Percentiles rank a stretch among this genome's conserved stretches.
Evolutionary conservation across 2,797 vertebrate genomes (phyloP).

Genomic region (Spinus pinus): DNA sequence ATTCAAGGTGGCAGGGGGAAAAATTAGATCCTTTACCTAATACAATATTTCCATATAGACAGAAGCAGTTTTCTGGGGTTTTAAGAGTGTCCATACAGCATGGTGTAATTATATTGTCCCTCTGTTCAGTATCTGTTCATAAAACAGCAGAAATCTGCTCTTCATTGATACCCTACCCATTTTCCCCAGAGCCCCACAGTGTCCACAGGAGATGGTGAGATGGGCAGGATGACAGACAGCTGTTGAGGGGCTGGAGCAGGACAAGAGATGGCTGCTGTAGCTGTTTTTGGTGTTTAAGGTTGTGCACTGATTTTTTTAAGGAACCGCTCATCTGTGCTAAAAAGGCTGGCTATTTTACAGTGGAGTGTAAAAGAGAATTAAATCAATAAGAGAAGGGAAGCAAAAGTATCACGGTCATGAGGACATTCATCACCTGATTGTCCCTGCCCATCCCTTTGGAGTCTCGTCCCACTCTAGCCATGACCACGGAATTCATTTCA

Average conservation of each 20-base stretch:
- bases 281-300: not conserved
- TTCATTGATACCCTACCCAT: not conserved
- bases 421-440: fast-evolving
- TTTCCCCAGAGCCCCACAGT: fast-evolving
- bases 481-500: not conserved
- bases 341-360: not conserved
- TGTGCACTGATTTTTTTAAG: not conserved
- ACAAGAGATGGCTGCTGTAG: not conserved
- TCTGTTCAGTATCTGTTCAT: not conserved
- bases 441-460: not conserved
- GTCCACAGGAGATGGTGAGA: not conserved
- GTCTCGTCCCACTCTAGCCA: fast-evolving
- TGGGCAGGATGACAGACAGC: not conserved
- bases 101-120: not conserved
- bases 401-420: not conserved
- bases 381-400: not conserved
- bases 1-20: fast-evolving
- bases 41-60: not conserved
- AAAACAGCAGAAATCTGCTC: not conserved
- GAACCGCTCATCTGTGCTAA: not conserved
- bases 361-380: not conserved
- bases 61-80: not conserved
- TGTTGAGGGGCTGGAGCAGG: not conserved
- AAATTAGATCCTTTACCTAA: not conserved
- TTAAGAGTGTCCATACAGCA: fast-evolving